Evolutionary conservation across 2,113 vertebrate genomes (phyloP).

Genomic region (Cisticola juncidis): DNA sequence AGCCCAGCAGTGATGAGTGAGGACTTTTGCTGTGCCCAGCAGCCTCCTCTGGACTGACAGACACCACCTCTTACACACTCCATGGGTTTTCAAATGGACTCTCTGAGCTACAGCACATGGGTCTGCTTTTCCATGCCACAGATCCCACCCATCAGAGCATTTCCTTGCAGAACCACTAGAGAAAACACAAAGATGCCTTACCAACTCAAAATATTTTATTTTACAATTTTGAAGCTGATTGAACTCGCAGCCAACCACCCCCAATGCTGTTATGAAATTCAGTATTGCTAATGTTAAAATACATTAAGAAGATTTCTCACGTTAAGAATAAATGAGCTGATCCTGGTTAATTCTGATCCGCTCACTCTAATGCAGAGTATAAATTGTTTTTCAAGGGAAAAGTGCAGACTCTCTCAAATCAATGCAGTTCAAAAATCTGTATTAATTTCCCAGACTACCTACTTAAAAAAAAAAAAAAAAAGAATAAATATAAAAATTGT

Average conservation of each 20-base stretch:
- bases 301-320: neutral
- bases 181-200: neutral
- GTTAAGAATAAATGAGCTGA: neutral
- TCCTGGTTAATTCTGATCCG: neutral
- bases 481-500: neutral
- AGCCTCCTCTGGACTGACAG: neutral
- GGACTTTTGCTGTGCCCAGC: neutral
- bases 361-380: neutral
- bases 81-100: neutral
- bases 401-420: neutral
- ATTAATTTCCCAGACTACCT: neutral
- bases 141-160: neutral
- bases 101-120: rapidly evolving
- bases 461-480: neutral
- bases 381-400: neutral
- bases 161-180: neutral
- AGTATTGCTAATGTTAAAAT: neutral
- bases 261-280: neutral
- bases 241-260: neutral
- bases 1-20: neutral
- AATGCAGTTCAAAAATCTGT: neutral
- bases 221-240: neutral
- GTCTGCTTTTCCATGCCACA: neutral
- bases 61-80: neutral
- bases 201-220: neutral